Evolutionary conservation across 1,140 invertebrate species (phyloP), one percentile per base, ranked within the genome.

Genomic region (Tetramorium simillimum): DNA sequence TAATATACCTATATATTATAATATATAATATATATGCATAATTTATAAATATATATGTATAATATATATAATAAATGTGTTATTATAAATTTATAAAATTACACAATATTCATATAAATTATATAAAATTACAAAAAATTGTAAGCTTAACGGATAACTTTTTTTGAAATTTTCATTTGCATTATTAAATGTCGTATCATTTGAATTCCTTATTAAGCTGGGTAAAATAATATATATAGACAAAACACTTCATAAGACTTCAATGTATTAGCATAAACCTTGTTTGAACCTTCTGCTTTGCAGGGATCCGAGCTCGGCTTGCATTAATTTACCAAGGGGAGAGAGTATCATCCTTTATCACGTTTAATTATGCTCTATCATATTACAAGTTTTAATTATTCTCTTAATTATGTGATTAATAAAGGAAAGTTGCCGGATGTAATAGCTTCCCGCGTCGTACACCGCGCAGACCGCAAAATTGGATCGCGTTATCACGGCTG

Each of bases 301-400:
- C 37, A 58, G 3, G 58, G 70, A 18, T 33, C 37, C 33, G 7
- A 82, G 14, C 37, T 56, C 16, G 16, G 1, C 37, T 82, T 53
- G 51, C 37, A 28, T 82, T 82, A 72, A 73, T 73, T 60, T 65
- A 51, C 3, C 12, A 18, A 16, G 33, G 40, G 18, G 2, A 18
- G 51, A 33, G 40, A 73, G 33, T 73, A 82, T 7, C 14, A 16
- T 58, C 14, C 21, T 72, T 70, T 56, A 81, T 73, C 51, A 56
- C 12, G 24, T 58, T 82, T 82, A 82, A 73, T 82, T 82, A 82
- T 82, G 28, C n/a, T 67, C 46, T 69, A 69, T 69, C 63, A 7
- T 28, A 24, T 73, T 46, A 60, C 80, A 73, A 82, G 51, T 82
- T 82, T 82, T 73, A 82, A 73, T 82, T 73, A 82, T 81, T 58